These are phyloP conservation scores for Stegana nigrithorax DNA, from an alignment of 2,888 invertebrate species.

Conservation along the genomic window DNA sequence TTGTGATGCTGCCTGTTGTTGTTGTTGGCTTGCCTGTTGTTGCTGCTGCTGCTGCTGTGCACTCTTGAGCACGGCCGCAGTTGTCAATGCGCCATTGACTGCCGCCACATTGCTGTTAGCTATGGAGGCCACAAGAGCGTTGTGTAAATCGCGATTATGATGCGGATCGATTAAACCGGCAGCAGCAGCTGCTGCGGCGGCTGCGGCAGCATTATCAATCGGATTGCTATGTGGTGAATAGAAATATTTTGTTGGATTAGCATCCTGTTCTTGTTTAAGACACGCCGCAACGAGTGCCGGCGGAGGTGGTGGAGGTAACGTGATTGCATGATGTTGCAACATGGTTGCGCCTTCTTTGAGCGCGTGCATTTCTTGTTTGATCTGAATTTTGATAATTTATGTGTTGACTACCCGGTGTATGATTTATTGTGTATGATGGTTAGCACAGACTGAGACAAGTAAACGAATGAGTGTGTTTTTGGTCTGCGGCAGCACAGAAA, in stretches of 20 bases:
- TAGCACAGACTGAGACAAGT: too few relatives aligned
- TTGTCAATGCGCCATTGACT: slow-evolving; percentile 65
- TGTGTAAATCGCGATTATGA: slow-evolving; percentile 66
- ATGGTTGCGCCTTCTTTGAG: slow-evolving; percentile 60
- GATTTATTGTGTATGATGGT: too few relatives aligned
- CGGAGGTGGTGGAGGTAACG: slow-evolving; percentile 35
- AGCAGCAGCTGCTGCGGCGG: slow-evolving; percentile 61
- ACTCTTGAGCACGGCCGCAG: slow-evolving; percentile 62
- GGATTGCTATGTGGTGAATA: slow-evolving; percentile 70
- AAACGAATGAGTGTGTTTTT: neutral
- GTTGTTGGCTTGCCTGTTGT: slow-evolving; percentile 36
- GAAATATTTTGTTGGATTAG: slow-evolving; percentile 53
- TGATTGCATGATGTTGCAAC: slow-evolving; percentile 54
- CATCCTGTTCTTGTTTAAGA: slow-evolving; percentile 45
- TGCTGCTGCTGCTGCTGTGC: slow-evolving; percentile 45
- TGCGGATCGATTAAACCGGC: slow-evolving; percentile 65
- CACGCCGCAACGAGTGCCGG: slow-evolving; percentile 38
- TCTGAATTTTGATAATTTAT: slow-evolving; percentile 50
- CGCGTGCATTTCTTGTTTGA: slow-evolving; percentile 57
- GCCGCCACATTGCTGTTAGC: slow-evolving; percentile 68
- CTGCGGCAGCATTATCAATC: slow-evolving; percentile 69
- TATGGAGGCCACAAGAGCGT: slow-evolving; percentile 70
- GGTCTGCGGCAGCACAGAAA: too few relatives aligned
- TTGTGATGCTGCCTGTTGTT: slow-evolving; percentile 34
- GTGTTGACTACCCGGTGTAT: too few relatives aligned